Percentiles rank a stretch among this genome's conserved stretches.
Evolutionary conservation across 2,113 vertebrate genomes (phyloP).

Genomic region (Calypte anna): DNA sequence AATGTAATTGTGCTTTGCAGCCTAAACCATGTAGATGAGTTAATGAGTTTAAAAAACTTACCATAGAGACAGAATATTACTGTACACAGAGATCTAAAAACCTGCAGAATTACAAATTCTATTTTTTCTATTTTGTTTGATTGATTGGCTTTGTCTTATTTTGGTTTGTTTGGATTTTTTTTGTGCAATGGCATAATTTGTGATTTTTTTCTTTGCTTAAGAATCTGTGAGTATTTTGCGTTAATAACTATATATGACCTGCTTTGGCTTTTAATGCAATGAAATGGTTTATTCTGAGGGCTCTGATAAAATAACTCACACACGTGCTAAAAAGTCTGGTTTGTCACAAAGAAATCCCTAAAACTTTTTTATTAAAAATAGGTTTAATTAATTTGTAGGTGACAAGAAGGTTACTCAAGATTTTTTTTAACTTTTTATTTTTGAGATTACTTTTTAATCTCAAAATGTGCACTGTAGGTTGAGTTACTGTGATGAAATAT

Average conservation of each 20-base stretch:
- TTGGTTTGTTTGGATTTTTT: background rate
- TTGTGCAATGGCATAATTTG: background rate
- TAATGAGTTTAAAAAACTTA: background rate
- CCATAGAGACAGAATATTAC: background rate
- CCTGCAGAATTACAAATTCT: background rate
- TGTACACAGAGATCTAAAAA: background rate
- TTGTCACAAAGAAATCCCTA: background rate
- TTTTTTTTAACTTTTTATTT: background rate
- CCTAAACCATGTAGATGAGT: background rate
- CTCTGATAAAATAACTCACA: background rate
- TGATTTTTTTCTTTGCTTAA: background rate
- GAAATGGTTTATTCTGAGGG: conserved; percentile 41
- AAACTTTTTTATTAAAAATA: background rate
- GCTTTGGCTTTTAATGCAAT: background rate
- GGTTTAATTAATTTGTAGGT: conserved; percentile 5
- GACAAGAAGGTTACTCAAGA: conserved; percentile 11
- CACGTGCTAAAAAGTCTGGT: background rate
- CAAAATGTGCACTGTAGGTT: background rate
- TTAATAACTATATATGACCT: conserved; percentile 16
- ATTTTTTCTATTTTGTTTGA: background rate
- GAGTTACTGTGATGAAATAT: background rate
- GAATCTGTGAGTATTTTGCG: conserved; percentile 27
- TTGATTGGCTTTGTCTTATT: background rate
- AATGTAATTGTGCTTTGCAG: background rate
- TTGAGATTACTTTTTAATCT: background rate